Conservation (phyloP, 2,888 invertebrate genomes). For the Drosophila silvestris region DNA sequence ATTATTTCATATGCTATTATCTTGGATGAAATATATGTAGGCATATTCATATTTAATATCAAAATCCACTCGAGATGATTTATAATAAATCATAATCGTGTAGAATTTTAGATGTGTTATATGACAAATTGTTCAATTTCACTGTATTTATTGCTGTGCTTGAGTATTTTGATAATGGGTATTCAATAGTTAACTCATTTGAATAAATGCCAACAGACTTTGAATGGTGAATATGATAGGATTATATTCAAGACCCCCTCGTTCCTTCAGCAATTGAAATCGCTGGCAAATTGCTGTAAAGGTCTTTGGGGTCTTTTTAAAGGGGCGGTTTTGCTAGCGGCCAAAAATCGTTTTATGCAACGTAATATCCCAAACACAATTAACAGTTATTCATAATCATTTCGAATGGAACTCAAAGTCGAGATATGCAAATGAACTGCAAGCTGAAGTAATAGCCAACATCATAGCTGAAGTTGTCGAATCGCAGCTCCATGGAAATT, state of each 20-base stretch:
- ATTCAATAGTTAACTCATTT: conserved; percentile 20
- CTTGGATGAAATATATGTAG: background rate
- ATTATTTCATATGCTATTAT: background rate
- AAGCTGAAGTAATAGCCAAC: conserved; percentile 18
- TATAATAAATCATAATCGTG: background rate
- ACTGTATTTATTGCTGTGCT: background rate
- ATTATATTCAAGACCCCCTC: background rate
- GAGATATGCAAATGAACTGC: conserved; percentile 59
- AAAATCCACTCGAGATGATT: background rate
- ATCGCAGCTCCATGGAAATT: conserved; percentile 50
- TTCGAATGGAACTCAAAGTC: conserved; percentile 34
- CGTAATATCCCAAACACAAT: conserved; percentile 66
- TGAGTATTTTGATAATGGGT: background rate
- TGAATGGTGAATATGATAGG: background rate
- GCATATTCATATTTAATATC: background rate
- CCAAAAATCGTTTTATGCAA: conserved; percentile 50
- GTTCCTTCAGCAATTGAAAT: conserved; percentile 2
- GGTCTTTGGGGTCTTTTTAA: conserved; percentile 26
- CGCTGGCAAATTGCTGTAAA: conserved; percentile 28
- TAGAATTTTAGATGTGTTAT: background rate
- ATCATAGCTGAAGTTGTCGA: conserved; percentile 39
- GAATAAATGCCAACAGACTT: conserved; percentile 1
- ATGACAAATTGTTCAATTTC: background rate
- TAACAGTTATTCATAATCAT: conserved; percentile 68
- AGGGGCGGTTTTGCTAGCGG: conserved; percentile 15